Conservation (phyloP, 2,113 vertebrate species). For the Fulica atra region DNA sequence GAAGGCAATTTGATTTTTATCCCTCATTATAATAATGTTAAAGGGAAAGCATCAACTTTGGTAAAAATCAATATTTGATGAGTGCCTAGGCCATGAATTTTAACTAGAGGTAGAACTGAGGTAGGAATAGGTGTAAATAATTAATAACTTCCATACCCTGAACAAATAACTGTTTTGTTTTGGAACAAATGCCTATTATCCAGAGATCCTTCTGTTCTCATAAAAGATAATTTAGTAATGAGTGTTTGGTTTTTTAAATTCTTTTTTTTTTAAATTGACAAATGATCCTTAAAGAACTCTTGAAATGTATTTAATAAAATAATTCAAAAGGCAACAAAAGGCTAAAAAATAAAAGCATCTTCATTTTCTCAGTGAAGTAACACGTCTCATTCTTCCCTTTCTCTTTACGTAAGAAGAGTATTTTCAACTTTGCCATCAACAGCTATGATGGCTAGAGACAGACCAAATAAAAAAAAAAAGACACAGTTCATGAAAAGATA, state of each 20-base stretch:
- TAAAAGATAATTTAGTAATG: conserved; percentile 69
- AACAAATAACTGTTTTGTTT: conserved; percentile 72
- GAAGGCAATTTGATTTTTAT: conserved; percentile 83
- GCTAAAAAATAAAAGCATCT: background rate
- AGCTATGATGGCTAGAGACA: background rate
- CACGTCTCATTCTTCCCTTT: background rate
- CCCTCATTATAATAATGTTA: conserved; percentile 86
- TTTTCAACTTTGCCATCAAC: background rate
- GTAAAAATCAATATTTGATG: conserved; percentile 92
- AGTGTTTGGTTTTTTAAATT: background rate
- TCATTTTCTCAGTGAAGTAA: background rate
- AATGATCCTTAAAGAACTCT: background rate
- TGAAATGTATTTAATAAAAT: background rate
- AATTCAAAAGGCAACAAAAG: background rate
- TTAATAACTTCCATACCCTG: conserved; percentile 66
- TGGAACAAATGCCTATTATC: conserved; percentile 34
- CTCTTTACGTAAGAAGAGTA: background rate
- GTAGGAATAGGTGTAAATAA: conserved; percentile 72
- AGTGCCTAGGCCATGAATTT: conserved; percentile 84
- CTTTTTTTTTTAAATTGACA: background rate
- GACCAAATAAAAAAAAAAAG: background rate
- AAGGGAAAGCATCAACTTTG: conserved; percentile 80
- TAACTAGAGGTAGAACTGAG: conserved; percentile 78
- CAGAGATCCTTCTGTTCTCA: conserved; percentile 23
- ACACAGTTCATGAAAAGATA: background rate